Percentiles rank a stretch among this genome's conserved stretches.
Evolutionary conservation across 2,888 invertebrate species (phyloP).

Genomic region (Morpho deidamia): DNA sequence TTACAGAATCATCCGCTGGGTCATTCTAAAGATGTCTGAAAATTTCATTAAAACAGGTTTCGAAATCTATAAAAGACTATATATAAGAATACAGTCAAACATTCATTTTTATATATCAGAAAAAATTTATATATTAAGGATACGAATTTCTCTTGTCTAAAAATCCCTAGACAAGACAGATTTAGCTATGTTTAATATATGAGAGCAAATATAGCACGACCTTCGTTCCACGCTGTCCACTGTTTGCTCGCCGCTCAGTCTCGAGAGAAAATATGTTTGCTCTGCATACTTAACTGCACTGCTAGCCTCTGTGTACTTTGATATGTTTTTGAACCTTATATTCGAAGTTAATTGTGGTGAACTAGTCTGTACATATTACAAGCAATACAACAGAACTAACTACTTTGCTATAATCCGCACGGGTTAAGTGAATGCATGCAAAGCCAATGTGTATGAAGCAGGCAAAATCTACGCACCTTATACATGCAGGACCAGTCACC

Average conservation of each 20-base stretch:
- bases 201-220: conserved; percentile 72
- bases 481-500: too few species aligned
- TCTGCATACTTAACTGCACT: conserved; percentile 68
- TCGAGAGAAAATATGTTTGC: conserved; percentile 77
- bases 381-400: too few species aligned
- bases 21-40: too few species aligned
- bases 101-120: not conserved
- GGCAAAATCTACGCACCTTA: too few species aligned
- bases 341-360: not conserved
- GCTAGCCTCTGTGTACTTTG: conserved; percentile 58
- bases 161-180: conserved; percentile 47
- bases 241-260: conserved; percentile 74
- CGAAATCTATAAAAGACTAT: too few species aligned
- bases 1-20: too few species aligned
- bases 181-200: conserved; percentile 70
- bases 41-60: too few species aligned
- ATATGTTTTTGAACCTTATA: conserved; percentile 55
- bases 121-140: too few species aligned
- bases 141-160: not conserved
- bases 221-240: conserved; percentile 63
- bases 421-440: too few species aligned
- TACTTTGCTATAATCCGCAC: too few species aligned
- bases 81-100: too few species aligned
- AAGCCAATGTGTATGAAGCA: too few species aligned
- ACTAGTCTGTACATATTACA: not conserved